Evolutionary conservation across 1,140 invertebrate genomes (phyloP).

Genomic region (Samia ricini): DNA sequence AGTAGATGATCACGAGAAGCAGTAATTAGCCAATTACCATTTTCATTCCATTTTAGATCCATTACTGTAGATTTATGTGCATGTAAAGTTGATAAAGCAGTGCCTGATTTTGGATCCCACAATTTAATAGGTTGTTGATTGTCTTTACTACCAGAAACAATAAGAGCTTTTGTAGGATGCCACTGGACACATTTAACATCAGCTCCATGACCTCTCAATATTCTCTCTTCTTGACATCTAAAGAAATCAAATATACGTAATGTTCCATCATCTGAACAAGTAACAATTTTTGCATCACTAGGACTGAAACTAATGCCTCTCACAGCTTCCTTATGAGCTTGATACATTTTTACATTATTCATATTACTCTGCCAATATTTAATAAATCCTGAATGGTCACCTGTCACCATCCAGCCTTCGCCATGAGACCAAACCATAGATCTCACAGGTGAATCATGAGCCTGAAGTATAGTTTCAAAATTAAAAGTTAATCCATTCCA

Average conservation of each 20-base stretch:
- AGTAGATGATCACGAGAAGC: conserved; percentile 98
- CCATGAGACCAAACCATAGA: conserved; percentile 99
- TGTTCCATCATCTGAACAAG: conserved; percentile 99
- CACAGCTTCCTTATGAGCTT: conserved; percentile 99
- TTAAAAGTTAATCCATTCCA: conserved; percentile 99
- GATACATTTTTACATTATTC: conserved; percentile 99
- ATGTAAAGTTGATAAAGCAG: conserved; percentile 93
- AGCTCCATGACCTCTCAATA: conserved; percentile 97
- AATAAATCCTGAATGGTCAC: conserved; percentile 98
- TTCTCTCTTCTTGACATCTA: conserved; percentile 96
- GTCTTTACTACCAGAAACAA: conserved; percentile 99
- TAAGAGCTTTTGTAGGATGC: conserved; percentile 98
- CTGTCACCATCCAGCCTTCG: conserved; percentile 99
- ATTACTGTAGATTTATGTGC: conserved; percentile 99
- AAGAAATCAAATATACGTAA: conserved; percentile 99
- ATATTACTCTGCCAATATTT: conserved; percentile 99
- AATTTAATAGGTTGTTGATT: conserved; percentile 99
- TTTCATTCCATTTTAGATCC: conserved; percentile 99
- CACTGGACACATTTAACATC: conserved; percentile 99
- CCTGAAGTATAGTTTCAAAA: conserved; percentile 99
- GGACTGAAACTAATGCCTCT: conserved; percentile 99
- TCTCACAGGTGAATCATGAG: conserved; percentile 97
- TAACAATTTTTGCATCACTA: conserved; percentile 98
- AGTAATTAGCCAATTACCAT: conserved; percentile 99
- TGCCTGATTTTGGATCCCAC: conserved; percentile 98